Evolutionary conservation across 1,140 invertebrate species (phyloP).

Genomic region (Neuroterus valhalla): DNA sequence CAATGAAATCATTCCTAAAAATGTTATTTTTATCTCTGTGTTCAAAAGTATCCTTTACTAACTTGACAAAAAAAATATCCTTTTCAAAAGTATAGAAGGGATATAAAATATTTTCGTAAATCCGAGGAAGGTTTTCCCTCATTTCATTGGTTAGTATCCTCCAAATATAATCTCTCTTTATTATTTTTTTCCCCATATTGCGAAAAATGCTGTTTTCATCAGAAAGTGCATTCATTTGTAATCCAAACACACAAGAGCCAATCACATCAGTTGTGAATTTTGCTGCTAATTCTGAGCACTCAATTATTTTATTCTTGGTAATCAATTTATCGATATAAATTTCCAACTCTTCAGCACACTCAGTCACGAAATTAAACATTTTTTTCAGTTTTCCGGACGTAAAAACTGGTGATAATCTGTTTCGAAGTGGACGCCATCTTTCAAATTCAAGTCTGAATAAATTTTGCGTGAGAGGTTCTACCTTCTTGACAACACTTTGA

Average conservation of each 20-base stretch:
- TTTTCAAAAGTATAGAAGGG: conserved; percentile 54
- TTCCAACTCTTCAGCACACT: conserved; percentile 51
- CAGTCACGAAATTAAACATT: conserved; percentile 60
- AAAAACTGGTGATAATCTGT: conserved; percentile 40
- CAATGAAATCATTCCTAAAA: conserved; percentile 74
- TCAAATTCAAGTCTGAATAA: conserved; percentile 51
- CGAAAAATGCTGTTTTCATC: conserved; percentile 63
- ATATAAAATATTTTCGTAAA: conserved; percentile 37
- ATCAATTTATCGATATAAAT: conserved; percentile 35
- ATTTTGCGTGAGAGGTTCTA: conserved; percentile 69
- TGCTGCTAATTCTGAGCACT: conserved; percentile 61
- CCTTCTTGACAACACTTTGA: conserved; percentile 68
- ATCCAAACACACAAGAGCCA: too few species aligned
- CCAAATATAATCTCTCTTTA: conserved; percentile 37
- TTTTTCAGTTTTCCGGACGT: conserved; percentile 61
- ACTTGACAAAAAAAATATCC: conserved; percentile 70
- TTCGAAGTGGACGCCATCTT: conserved; percentile 63
- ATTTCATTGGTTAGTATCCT: conserved; percentile 35
- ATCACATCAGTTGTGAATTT: conserved; percentile 51
- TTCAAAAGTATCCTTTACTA: conserved; percentile 69
- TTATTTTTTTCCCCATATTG: conserved; percentile 62
- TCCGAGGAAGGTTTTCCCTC: conserved; percentile 36
- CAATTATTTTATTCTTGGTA: conserved; percentile 34
- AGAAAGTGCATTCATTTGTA: too few species aligned
- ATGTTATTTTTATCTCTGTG: conserved; percentile 71